Conservation (phyloP, 2,797 vertebrate genomes). For the Gila robusta region DNA sequence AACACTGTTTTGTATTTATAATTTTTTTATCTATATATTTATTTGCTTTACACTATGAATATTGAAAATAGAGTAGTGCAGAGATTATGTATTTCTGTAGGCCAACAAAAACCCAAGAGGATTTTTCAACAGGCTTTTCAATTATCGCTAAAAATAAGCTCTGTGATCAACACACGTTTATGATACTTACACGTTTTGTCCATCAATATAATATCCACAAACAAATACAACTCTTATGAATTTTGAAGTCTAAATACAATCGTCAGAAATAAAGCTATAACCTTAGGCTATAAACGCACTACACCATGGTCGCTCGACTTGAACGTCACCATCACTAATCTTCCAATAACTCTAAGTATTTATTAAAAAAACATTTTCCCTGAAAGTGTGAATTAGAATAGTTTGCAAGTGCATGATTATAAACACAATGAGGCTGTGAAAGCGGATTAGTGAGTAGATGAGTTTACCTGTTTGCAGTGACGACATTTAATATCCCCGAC, state of each 20-base stretch:
- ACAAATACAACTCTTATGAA: not conserved
- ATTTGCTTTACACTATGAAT: not conserved
- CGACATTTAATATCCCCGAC: too few species aligned
- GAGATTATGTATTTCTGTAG: not conserved
- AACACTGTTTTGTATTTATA: not conserved
- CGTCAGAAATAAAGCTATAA: too few species aligned
- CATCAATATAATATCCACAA: not conserved
- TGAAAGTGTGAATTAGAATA: not conserved
- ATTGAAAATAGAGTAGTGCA: not conserved
- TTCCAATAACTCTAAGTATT: not conserved
- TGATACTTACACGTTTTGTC: not conserved
- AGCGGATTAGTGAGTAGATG: not conserved
- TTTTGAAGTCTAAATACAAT: not conserved
- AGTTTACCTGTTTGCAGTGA: too few species aligned
- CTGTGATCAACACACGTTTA: not conserved
- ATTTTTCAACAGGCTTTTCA: not conserved
- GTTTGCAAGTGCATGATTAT: not conserved
- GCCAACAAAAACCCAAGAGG: not conserved
- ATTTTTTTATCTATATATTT: not conserved
- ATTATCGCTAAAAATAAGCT: not conserved
- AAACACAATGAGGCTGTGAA: not conserved
- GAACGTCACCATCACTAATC: too few species aligned
- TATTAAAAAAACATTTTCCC: not conserved
- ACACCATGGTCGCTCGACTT: too few species aligned
- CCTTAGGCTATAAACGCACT: not conserved